Evolutionary conservation across 1,140 invertebrate species (phyloP).

Genomic region (Holotrichia oblita): DNA sequence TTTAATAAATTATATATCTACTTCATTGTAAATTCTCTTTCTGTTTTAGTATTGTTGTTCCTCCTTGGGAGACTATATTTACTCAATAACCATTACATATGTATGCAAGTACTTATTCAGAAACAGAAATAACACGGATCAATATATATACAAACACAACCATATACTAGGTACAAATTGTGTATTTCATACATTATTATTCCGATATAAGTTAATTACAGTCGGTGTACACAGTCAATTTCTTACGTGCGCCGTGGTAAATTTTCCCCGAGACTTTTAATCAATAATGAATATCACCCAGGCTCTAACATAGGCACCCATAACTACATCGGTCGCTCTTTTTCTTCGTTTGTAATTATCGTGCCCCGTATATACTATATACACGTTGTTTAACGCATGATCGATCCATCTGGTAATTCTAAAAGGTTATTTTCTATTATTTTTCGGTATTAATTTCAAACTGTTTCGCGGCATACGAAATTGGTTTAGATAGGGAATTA

Average conservation of each 20-base stretch:
- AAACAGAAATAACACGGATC: neutral
- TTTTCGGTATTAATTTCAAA: conserved; percentile 19
- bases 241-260: conserved; percentile 10
- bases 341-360: conserved; percentile 18
- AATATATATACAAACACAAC: neutral
- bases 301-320: neutral
- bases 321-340: neutral
- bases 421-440: conserved; percentile 9
- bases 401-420: neutral
- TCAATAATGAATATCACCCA: conserved; percentile 17
- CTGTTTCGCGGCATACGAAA: conserved; percentile 4
- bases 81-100: neutral
- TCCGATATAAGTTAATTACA: conserved; percentile 7
- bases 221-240: neutral
- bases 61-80: neutral
- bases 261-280: conserved; percentile 10
- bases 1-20: neutral
- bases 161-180: neutral
- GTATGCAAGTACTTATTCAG: neutral
- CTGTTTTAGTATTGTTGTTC: neutral
- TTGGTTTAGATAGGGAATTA: neutral
- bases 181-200: conserved; percentile 18
- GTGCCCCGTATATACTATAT: neutral
- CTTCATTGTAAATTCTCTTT: neutral
- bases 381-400: conserved; percentile 11